phyloP scores from a whole-genome alignment of 2,888 invertebrate genomes.

The Oscheius onirici region DNA sequence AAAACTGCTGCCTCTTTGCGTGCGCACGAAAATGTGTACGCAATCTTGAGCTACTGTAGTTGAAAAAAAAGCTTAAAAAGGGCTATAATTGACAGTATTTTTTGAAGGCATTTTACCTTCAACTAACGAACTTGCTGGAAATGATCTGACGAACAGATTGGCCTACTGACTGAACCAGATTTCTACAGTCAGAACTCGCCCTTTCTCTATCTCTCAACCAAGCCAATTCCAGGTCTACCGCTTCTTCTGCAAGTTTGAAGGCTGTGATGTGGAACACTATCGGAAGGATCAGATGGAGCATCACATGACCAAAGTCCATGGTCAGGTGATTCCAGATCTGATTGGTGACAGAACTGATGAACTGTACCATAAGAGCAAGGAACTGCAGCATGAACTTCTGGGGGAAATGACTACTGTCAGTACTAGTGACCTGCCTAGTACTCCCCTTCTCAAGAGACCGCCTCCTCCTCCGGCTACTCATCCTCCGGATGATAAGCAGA shows the following conservation, averaged over 20 bases:
- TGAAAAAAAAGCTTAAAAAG: too few species aligned
- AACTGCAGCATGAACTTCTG: constrained; percentile 16
- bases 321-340: not conserved
- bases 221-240: constrained; percentile 1
- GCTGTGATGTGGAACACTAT: not conserved
- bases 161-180: too few species aligned
- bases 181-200: too few species aligned
- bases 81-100: too few species aligned
- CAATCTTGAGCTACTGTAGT: too few species aligned
- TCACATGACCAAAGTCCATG: constrained; percentile 17
- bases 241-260: not conserved
- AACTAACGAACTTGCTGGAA: too few species aligned
- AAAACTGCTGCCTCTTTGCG: too few species aligned
- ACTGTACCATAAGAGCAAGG: constrained; percentile 11
- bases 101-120: too few species aligned
- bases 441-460: constrained; percentile 1
- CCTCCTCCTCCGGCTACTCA: not conserved
- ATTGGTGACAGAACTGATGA: constrained; percentile 10
- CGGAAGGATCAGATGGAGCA: constrained; percentile 26
- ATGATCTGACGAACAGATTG: too few species aligned
- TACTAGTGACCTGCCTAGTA: not conserved
- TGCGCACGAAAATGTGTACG: too few species aligned
- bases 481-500: constrained; percentile 16
- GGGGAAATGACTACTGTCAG: not conserved
- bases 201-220: too few species aligned